Base-by-base conservation (phyloP, 2,113 vertebrate species). In the Crotalus viridis region DNA sequence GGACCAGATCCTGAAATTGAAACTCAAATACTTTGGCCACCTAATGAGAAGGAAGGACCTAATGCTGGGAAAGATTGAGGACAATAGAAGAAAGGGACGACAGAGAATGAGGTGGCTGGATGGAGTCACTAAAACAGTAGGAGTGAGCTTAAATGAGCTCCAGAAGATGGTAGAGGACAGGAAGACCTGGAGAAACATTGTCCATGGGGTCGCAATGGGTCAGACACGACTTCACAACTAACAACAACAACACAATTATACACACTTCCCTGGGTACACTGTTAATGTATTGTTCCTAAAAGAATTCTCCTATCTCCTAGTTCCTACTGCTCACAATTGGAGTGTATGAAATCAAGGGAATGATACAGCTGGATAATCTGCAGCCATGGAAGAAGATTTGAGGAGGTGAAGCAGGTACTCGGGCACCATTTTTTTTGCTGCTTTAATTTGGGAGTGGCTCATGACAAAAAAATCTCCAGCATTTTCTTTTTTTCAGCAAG, bases 221-320 rank as follows among this genome's bases (percentile, higher is more conserved):
- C 46, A 46, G 46, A 46, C 46, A 46, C 46, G 0, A 46, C 46
- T 46, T 46, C 46, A 46, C 46, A 46, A 46, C 46, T 46, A 46
- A 5, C 46, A 46, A 46, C 46, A 46, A 46, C 46, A 46, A 46
- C 4, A 28, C 26, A 64, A 64, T 28, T 69, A n/a, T 22, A 3
- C 24, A 56, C 3, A 13, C 21, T 59, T 90, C 55, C 88, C 69
- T 86, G 59, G 81, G 26, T 24, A 39, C 92, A 59, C 39, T 28
- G 46, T 52, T 61, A 74, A 48, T 57, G n/a, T 56, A 64, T 64
- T 5, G 15, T 5, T 28, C 4, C 46, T 24, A 17, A 87, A 93
- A 85, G 24, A 90, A 87, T 87, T 9, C 0, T 22, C 55, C 61
- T 86, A 93, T 13, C 90, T 93, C 92, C 92, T 93, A 54, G 89